Evolutionary conservation across 2,888 invertebrate genomes (phyloP).

Genomic region (Poecilus cupreus): DNA sequence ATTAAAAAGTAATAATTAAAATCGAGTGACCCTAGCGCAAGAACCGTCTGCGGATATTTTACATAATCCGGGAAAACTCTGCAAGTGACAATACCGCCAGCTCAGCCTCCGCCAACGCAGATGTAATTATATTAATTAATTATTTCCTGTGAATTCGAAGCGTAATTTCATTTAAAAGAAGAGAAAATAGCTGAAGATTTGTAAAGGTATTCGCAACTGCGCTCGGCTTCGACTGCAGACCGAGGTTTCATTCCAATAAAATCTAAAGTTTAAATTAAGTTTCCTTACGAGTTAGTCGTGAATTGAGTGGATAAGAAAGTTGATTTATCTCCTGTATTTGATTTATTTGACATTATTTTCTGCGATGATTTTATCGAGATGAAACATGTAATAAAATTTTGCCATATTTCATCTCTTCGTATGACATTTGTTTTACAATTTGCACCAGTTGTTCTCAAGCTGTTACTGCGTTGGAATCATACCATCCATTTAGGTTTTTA

Average conservation of each 20-base stretch:
- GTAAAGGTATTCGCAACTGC: conserved; percentile 19
- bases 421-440: not conserved
- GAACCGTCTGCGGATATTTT: not conserved
- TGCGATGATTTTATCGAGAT: conserved; percentile 19
- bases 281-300: conserved; percentile 34
- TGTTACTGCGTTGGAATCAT: too few species aligned
- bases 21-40: not conserved
- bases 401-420: conserved; percentile 4
- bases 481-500: too few species aligned
- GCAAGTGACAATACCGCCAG: conserved; percentile 20
- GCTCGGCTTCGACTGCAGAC: not conserved
- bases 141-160: conserved; percentile 37
- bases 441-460: not conserved
- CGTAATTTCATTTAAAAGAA: conserved; percentile 43
- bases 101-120: not conserved
- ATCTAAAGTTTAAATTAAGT: conserved; percentile 52
- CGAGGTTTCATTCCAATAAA: conserved; percentile 29
- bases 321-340: conserved; percentile 39
- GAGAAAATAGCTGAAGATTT: conserved; percentile 27
- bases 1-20: too few species aligned
- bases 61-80: conserved; percentile 22
- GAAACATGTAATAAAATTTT: conserved; percentile 19
- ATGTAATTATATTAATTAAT: conserved; percentile 53
- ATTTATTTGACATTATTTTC: conserved; percentile 34
- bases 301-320: conserved; percentile 41